Evolutionary conservation across 2,888 invertebrate genomes (phyloP), one percentile per base, ranked within the genome.

Genomic region (Ophioninae sp.): DNA sequence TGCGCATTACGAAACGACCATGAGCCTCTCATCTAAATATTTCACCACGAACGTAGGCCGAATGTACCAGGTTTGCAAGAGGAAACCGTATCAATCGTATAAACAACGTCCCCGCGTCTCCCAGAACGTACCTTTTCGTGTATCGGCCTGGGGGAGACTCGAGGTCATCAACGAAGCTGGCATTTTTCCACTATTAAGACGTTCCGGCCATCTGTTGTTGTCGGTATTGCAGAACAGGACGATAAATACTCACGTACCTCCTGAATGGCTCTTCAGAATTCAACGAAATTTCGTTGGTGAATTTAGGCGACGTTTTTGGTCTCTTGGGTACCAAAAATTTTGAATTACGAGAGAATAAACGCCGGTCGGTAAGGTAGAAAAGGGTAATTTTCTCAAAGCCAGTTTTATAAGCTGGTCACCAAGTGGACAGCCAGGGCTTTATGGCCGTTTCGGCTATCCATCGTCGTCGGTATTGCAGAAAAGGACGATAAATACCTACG

Each of bases 1-100:
- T 37, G 59, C 44, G 59, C 44, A 23, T 71, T 2, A 64, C 58
- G 23, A 37, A 56, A n/a, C 65, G 39, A 64, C 37, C 71, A 41
- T 64, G 64, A 68, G 2, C 58, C 30, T 65, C 37, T 30, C 23
- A 75, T 51, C 17, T 51, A 13, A 51, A 51, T 51, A 51, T 13
- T 51, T 17, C 51, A 17, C 51, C 51, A 17, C 51, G 51, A 51
- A 51, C 17, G 17, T 17, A 10, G 17, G 3, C 51, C 17, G 17
- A 51, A 13, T 51, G 17, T 51, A 10, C 17, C 51, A 37, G 6
- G 64, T 56, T 64, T 37, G 51, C 37, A 8, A 37, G 2, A 74
- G 56, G 37, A 74, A 51, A 51, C 51, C 17, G 17, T 17, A 51
- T 17, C 51, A 17, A 51, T 13, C 51, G 44, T 5, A 9, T 0